Percentiles rank a stretch among this genome's conserved stretches.
phyloP scores from a whole-genome alignment of 2,113 vertebrate species.

The Charina bottae region DNA sequence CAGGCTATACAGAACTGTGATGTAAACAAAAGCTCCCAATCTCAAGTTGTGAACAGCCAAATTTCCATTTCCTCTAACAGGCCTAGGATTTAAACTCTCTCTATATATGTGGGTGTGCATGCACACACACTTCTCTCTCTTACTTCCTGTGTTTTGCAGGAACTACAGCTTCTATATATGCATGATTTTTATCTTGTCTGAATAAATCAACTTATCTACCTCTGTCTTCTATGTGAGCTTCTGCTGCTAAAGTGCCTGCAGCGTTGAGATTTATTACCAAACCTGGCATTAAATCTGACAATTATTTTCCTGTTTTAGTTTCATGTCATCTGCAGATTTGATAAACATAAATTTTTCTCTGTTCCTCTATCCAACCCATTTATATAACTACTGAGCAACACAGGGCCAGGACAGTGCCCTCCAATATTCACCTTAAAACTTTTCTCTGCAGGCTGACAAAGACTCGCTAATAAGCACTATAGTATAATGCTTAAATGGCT shows the following conservation, averaged over 20 bases:
- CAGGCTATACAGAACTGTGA: neutral
- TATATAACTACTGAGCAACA: neutral
- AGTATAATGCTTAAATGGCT: neutral
- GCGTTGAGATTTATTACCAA: neutral
- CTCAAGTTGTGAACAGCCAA: neutral
- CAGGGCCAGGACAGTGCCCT: neutral
- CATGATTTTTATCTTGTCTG: neutral
- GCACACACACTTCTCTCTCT: neutral
- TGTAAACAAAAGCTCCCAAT: neutral
- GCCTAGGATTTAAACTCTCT: neutral
- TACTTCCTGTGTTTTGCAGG: neutral
- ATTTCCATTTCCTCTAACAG: neutral
- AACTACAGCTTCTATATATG: neutral
- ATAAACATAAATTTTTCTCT: neutral
- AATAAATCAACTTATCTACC: neutral
- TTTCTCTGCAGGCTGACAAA: neutral
- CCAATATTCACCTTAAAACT: neutral
- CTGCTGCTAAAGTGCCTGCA: neutral
- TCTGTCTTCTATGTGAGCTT: neutral
- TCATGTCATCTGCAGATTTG: neutral
- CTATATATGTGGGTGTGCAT: neutral
- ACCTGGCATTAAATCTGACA: neutral
- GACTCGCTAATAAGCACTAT: neutral
- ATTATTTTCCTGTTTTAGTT: neutral
- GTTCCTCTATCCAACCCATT: neutral